Conservation (phyloP, 2,113 vertebrate genomes). For the Anarrhichthys ocellatus region DNA sequence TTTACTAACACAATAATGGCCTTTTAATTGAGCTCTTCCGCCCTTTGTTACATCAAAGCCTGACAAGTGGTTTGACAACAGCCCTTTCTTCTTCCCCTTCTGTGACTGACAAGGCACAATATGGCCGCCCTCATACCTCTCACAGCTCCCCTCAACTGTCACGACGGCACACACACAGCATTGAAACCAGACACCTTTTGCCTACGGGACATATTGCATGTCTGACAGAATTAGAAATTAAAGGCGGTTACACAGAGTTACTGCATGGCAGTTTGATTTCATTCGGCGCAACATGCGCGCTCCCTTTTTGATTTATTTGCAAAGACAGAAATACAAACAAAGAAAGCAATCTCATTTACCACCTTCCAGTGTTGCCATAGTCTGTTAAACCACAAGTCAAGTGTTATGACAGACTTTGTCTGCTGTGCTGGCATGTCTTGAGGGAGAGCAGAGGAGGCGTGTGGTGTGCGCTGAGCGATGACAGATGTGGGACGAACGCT, state of each 20-base stretch:
- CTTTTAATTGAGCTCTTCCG: constrained; percentile 96
- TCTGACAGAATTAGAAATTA: constrained; percentile 45
- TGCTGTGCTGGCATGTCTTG: constrained; percentile 64
- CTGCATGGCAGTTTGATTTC: constrained; percentile 40
- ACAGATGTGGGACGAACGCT: constrained; percentile 76
- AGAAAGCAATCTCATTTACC: constrained; percentile 75
- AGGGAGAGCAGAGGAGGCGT: constrained; percentile 61
- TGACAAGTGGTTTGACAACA: constrained; percentile 86
- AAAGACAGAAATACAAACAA: constrained; percentile 72
- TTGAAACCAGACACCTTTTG: constrained; percentile 53
- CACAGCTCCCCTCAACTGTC: constrained; percentile 47
- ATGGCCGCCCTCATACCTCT: constrained; percentile 42
- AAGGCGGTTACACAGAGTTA: constrained; percentile 28
- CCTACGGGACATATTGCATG: constrained; percentile 28
- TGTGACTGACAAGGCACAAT: constrained; percentile 85
- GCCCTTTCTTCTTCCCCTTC: constrained; percentile 79
- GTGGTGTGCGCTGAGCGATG: constrained; percentile 71
- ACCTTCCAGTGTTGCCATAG: constrained; percentile 69
- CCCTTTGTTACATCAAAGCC: constrained; percentile 91
- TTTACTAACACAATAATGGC: constrained; percentile 94
- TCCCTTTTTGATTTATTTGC: constrained; percentile 60
- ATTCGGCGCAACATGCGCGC: constrained; percentile 17
- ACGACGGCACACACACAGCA: background rate
- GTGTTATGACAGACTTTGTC: constrained; percentile 77
- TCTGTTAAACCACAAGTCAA: constrained; percentile 72